These are phyloP conservation scores for Hoplias malabaricus DNA, from an alignment of 2,113 vertebrate genomes.

Conservation along the genomic window DNA sequence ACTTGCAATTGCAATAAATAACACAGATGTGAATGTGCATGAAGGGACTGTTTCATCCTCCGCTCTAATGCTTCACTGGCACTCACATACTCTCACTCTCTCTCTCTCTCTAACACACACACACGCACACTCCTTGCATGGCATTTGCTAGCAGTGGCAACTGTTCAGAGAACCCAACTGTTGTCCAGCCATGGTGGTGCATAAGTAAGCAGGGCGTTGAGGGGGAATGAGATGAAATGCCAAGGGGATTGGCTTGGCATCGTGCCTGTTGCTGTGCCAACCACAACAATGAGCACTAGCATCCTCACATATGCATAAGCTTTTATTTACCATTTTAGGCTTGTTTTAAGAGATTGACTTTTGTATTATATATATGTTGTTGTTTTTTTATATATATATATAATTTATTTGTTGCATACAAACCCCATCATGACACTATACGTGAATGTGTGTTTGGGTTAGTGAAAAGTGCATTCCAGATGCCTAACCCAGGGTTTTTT, in stretches of 20 bases:
- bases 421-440: background rate
- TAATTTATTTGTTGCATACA: background rate
- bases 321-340: background rate
- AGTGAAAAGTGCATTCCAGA: background rate
- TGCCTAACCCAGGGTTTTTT: background rate
- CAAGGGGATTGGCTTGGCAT: slow-evolving; percentile 24
- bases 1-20: background rate
- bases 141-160: slow-evolving; percentile 21
- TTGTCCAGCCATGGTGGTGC: slow-evolving; percentile 38
- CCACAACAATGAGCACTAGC: slow-evolving; percentile 34
- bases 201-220: slow-evolving; percentile 36
- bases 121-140: background rate
- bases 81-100: slow-evolving; percentile 1
- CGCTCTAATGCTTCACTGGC: slow-evolving; percentile 15
- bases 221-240: slow-evolving; percentile 39
- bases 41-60: background rate
- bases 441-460: background rate
- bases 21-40: background rate
- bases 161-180: slow-evolving; percentile 39
- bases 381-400: background rate
- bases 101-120: slow-evolving; percentile 12
- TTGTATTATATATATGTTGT: background rate
- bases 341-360: slow-evolving; percentile 7
- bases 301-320: slow-evolving; percentile 15
- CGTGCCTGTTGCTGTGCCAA: slow-evolving; percentile 40